A percentile compares a stretch with the other conserved stretches of the same genome.
These are phyloP conservation scores for Kryptolebias marmoratus DNA, from an alignment of 2,113 vertebrate species.

Conservation along the genomic window DNA sequence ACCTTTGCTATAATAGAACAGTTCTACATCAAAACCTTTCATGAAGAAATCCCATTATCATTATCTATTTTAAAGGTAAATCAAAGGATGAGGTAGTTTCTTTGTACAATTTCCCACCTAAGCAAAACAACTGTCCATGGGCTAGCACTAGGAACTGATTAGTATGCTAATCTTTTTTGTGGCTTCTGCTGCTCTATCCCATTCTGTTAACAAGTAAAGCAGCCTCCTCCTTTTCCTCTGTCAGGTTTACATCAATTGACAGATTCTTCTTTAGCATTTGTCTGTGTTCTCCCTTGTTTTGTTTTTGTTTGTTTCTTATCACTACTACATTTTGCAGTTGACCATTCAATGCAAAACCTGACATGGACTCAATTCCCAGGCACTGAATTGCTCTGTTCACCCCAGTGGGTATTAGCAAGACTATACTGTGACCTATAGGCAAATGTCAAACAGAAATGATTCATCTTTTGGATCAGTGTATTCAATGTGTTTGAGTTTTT, in stretches of 20 bases:
- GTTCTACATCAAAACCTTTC: neutral
- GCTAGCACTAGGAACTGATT: neutral
- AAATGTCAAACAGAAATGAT: neutral
- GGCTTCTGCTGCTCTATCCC: slow-evolving; percentile 7
- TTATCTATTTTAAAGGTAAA: neutral
- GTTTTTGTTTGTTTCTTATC: slow-evolving; percentile 13
- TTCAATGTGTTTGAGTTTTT: neutral
- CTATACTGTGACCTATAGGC: neutral
- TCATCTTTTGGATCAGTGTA: neutral
- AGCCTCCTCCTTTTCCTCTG: slow-evolving; percentile 6
- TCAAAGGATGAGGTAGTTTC: neutral
- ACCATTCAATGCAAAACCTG: slow-evolving; percentile 5
- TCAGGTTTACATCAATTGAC: slow-evolving; percentile 22
- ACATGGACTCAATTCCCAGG: neutral
- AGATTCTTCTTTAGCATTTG: slow-evolving; percentile 9
- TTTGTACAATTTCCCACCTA: neutral
- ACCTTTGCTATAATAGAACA: neutral
- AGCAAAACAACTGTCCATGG: neutral
- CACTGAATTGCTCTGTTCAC: neutral
- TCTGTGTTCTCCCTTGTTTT: neutral
- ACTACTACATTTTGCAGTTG: neutral
- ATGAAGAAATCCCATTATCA: neutral
- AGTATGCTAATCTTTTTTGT: slow-evolving; percentile 25
- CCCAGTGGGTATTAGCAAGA: neutral
- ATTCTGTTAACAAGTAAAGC: slow-evolving; percentile 41